Conservation (phyloP, 2,888 invertebrate species). For the Perizoma flavofasciatum region DNA sequence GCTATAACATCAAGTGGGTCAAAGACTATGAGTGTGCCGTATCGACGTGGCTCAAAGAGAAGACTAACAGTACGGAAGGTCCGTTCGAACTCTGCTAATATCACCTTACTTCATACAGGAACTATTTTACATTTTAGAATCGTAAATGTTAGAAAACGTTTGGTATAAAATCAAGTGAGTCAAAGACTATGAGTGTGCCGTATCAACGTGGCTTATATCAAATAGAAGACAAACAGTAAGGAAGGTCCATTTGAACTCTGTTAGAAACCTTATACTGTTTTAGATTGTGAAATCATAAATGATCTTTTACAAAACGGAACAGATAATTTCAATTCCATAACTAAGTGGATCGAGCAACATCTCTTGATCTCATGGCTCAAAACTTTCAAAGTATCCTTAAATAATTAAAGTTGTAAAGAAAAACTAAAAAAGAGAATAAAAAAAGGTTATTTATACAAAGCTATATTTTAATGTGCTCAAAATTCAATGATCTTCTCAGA, state of each 20-base stretch:
- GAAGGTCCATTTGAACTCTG: background rate
- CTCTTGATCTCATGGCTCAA: no score
- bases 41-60: slow-evolving; percentile 82
- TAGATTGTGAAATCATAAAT: no score
- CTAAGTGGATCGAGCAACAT: no score
- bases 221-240: slow-evolving; percentile 2
- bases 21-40: slow-evolving; percentile 83
- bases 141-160: slow-evolving; percentile 85
- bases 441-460: background rate
- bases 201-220: slow-evolving; percentile 87
- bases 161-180: slow-evolving; percentile 93
- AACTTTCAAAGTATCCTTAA: background rate
- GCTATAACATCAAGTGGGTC: slow-evolving; percentile 92
- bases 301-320: slow-evolving; percentile 47
- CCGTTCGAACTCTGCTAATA: background rate
- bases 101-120: no score
- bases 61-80: slow-evolving; percentile 1
- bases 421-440: background rate
- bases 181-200: slow-evolving; percentile 78
- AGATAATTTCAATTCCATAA: no score
- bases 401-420: background rate
- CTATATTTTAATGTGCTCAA: background rate
- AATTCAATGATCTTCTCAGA: background rate
- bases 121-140: no score
- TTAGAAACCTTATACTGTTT: no score